phyloP scores from a whole-genome alignment of 1,140 invertebrate species.

The Drosophila malerkotliana region DNA sequence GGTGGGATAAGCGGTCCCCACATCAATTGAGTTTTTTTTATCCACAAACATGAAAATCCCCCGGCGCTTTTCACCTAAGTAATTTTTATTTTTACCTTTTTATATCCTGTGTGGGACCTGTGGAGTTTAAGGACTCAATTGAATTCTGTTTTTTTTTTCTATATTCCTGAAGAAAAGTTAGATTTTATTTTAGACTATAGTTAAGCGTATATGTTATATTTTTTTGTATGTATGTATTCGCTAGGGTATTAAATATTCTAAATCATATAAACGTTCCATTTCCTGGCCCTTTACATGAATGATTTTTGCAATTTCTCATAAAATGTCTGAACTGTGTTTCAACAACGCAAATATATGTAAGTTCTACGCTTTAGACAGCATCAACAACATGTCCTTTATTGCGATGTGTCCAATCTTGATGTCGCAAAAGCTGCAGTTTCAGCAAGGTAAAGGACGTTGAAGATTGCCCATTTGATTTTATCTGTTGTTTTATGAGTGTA shows the following conservation, averaged over 20 bases:
- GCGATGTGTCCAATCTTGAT: neutral
- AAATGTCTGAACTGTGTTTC: neutral
- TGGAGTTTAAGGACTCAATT: neutral
- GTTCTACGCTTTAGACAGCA: neutral
- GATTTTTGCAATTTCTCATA: neutral
- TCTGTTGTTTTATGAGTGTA: neutral
- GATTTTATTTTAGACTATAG: too few relatives aligned
- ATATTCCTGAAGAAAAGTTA: too few relatives aligned
- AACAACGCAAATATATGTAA: neutral
- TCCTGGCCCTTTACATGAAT: neutral
- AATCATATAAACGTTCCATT: neutral
- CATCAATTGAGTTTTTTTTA: neutral
- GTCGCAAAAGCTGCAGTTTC: neutral
- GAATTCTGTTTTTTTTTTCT: neutral
- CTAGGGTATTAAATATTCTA: neutral
- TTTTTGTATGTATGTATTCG: too few relatives aligned
- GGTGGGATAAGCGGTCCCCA: conserved; percentile 1
- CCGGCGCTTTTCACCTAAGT: neutral
- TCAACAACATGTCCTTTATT: neutral
- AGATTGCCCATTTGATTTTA: conserved; percentile 1
- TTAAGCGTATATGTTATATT: too few relatives aligned
- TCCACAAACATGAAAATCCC: conserved; percentile 1
- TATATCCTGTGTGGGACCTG: neutral
- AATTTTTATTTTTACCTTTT: neutral
- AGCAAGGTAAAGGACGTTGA: neutral